These are phyloP conservation scores for Labeo catla DNA, from an alignment of 2,113 vertebrate genomes.

Conservation along the genomic window DNA sequence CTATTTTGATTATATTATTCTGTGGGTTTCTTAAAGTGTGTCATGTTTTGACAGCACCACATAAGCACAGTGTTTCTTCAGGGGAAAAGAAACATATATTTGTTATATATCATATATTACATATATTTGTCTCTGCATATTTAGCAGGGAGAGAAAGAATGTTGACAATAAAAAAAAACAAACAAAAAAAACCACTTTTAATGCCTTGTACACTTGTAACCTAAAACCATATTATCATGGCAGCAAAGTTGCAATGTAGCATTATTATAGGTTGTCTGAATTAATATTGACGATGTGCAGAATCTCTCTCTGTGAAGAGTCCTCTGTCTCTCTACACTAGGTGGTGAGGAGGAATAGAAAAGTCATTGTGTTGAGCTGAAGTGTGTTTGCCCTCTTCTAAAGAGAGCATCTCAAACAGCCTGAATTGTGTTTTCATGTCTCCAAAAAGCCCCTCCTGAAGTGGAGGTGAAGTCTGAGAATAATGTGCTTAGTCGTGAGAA, in stretches of 20 bases:
- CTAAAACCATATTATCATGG: not conserved
- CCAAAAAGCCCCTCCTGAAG: not conserved
- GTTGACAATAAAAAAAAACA: not conserved
- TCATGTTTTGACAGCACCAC: not conserved
- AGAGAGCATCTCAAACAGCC: slow-evolving; percentile 1
- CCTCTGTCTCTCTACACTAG: not conserved
- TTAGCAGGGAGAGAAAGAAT: not conserved
- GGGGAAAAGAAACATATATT: too few relatives aligned
- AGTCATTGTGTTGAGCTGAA: slow-evolving; percentile 18
- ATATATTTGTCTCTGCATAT: not conserved
- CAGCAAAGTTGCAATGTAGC: not conserved
- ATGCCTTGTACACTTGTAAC: not conserved
- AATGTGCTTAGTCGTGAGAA: not conserved
- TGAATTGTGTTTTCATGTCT: slow-evolving; percentile 1
- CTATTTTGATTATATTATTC: not conserved
- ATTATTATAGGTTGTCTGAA: not conserved
- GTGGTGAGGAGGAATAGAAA: not conserved
- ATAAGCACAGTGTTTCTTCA: not conserved
- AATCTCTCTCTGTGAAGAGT: not conserved
- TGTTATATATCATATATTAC: too few relatives aligned
- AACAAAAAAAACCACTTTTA: not conserved
- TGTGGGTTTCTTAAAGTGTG: not conserved
- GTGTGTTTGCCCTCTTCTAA: slow-evolving; percentile 18
- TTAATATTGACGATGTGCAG: not conserved
- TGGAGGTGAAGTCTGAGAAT: slow-evolving; percentile 9